Evolutionary conservation across 1,140 invertebrate genomes (phyloP).

Genomic region (Bombus huntii): DNA sequence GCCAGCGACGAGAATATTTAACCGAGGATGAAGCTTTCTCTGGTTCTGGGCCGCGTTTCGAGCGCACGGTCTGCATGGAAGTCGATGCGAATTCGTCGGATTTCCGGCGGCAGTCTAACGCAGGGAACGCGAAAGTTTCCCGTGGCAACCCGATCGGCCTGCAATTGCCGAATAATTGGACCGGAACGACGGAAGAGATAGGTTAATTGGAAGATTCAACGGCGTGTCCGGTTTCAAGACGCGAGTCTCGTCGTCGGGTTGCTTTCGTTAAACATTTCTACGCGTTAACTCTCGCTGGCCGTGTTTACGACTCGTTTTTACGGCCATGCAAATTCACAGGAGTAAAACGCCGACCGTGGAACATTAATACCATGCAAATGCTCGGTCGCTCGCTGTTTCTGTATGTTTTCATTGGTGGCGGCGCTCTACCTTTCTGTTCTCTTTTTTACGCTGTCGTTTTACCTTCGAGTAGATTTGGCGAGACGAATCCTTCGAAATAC

Average conservation of each 20-base stretch:
- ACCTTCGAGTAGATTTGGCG: neutral
- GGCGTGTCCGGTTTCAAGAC: neutral
- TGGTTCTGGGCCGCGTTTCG: neutral
- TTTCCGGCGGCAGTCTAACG: neutral
- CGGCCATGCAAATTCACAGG: neutral
- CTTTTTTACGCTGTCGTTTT: neutral
- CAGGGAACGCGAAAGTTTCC: neutral
- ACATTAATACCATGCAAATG: slow-evolving; percentile 21
- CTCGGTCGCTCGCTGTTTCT: neutral
- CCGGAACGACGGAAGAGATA: neutral
- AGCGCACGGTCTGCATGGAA: neutral
- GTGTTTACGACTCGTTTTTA: slow-evolving; percentile 21
- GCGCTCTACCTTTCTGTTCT: neutral
- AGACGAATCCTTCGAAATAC: neutral
- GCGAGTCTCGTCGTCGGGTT: neutral
- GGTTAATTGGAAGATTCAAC: neutral
- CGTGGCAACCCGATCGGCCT: too few relatives aligned
- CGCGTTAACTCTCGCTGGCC: neutral
- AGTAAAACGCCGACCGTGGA: neutral
- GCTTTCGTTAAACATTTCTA: neutral
- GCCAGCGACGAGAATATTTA: neutral
- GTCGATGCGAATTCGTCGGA: neutral
- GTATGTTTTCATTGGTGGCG: neutral
- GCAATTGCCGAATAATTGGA: neutral
- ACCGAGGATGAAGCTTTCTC: neutral